Conservation (phyloP, 2,113 vertebrate species). For the Scopus umbretta region DNA sequence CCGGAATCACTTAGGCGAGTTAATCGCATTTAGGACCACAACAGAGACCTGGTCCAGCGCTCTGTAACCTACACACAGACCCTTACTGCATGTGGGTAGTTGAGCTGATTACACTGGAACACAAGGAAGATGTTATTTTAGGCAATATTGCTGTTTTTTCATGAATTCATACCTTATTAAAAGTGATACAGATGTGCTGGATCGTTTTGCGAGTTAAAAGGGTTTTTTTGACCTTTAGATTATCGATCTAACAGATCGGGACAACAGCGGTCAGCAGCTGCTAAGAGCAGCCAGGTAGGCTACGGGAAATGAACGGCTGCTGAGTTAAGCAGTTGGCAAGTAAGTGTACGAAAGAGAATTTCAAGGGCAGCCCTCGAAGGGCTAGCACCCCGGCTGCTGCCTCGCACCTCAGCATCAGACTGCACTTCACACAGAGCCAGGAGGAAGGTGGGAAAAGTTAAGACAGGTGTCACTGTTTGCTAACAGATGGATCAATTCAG, state of each 20-base stretch:
- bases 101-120: not conserved
- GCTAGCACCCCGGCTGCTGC: not conserved
- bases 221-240: not conserved
- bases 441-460: too few species aligned
- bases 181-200: not conserved
- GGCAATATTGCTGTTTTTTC: not conserved
- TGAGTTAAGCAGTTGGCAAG: too few species aligned
- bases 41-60: not conserved
- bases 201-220: not conserved
- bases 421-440: rapidly evolving
- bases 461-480: not conserved
- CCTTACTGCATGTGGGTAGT: not conserved
- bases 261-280: not conserved
- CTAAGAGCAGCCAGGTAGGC: not conserved
- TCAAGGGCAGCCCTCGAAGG: too few species aligned
- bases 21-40: rapidly evolving
- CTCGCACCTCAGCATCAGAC: not conserved
- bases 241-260: not conserved
- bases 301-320: not conserved
- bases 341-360: rapidly evolving
- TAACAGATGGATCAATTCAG: not conserved
- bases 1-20: not conserved
- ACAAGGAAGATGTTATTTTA: not conserved
- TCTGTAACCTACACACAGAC: not conserved
- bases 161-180: not conserved